phyloP scores from a whole-genome alignment of 2,888 invertebrate species.

The Epinotia ramella region DNA sequence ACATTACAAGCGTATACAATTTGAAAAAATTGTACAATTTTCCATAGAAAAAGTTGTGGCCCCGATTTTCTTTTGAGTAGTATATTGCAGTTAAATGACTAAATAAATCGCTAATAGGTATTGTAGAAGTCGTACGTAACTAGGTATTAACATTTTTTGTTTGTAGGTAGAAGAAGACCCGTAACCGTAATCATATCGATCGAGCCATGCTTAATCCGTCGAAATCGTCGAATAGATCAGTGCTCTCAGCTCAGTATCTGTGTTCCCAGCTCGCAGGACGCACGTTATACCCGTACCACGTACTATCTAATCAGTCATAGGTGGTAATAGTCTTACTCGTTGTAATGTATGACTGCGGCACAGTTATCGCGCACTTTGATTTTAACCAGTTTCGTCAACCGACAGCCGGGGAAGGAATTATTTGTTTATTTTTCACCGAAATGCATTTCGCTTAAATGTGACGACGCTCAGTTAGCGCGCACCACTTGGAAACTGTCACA shows the following conservation, averaged over 20 bases:
- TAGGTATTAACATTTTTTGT: too few species aligned
- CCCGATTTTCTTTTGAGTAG: too few species aligned
- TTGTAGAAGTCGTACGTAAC: not conserved
- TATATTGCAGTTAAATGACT: too few species aligned
- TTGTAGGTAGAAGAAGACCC: not conserved
- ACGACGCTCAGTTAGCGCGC: not conserved
- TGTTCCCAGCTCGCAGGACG: constrained; percentile 10
- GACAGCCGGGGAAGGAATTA: not conserved
- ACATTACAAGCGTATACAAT: too few species aligned
- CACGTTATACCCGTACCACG: constrained; percentile 4
- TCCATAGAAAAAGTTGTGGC: too few species aligned
- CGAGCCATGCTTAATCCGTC: constrained; percentile 2
- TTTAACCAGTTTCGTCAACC: constrained; percentile 36
- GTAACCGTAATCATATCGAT: not conserved
- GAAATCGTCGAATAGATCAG: constrained; percentile 17
- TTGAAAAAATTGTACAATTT: too few species aligned
- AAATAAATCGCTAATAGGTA: not conserved
- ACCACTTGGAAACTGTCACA: not conserved
- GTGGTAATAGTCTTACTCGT: constrained; percentile 27
- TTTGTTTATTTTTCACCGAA: not conserved
- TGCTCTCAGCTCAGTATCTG: constrained; percentile 35
- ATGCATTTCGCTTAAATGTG: not conserved
- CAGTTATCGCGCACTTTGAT: constrained; percentile 44
- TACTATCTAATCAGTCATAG: constrained; percentile 42
- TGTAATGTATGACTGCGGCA: constrained; percentile 12